These are phyloP conservation scores for Origma solitaria DNA, from an alignment of 2,113 vertebrate genomes.

Conservation along the genomic window DNA sequence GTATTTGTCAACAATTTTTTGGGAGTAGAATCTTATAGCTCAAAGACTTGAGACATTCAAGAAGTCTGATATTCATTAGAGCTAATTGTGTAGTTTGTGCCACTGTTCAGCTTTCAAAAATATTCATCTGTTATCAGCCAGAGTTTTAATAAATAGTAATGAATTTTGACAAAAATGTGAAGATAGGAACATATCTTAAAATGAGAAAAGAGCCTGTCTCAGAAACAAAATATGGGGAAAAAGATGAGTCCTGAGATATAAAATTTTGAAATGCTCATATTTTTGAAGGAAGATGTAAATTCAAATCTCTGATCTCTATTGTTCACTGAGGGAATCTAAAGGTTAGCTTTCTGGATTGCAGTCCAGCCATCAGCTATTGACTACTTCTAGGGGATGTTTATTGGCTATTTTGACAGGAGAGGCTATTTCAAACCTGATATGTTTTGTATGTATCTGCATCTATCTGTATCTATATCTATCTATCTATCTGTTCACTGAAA, in stretches of 20 bases:
- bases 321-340: neutral
- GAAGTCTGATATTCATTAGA: neutral
- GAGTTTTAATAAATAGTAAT: neutral
- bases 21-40: neutral
- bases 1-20: neutral
- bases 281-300: neutral
- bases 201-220: neutral
- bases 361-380: neutral
- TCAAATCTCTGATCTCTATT: neutral
- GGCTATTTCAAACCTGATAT: neutral
- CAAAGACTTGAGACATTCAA: neutral
- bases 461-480: neutral
- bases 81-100: neutral
- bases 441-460: too few relatives aligned
- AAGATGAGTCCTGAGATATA: neutral
- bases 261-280: neutral
- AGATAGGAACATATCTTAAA: neutral
- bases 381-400: neutral
- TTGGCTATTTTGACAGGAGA: neutral
- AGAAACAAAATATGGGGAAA: neutral
- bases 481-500: neutral
- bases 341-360: neutral
- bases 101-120: neutral
- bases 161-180: neutral
- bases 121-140: neutral